Evolutionary conservation across 2,888 invertebrate species (phyloP), one percentile per base, ranked within the genome.

Genomic region (Chalcis sispes): DNA sequence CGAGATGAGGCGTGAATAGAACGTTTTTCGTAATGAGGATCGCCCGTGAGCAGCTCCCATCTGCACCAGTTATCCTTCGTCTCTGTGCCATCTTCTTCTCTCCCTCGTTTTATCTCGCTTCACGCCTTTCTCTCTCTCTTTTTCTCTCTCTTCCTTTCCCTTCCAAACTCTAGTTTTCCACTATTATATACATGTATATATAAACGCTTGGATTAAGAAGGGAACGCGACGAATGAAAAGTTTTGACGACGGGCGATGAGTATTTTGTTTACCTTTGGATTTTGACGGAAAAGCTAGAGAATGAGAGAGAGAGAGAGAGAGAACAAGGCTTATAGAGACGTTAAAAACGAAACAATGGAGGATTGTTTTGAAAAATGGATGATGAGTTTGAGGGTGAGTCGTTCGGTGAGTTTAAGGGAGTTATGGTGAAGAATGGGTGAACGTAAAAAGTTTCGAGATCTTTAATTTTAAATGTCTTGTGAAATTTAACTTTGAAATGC

Each of bases 11-110:
- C 84, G 85, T 85, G 84, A 85, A 85, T 83, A 83, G 84, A 83
- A 42, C 82, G 81, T 82, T 83, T 82, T 79, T 81, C 79, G 79
- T 85, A 85, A 85, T 84, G 85, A 85, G 85, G 83, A 85, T 81
- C 82, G 80, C 80, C 78, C 80, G 80, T 80, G 83, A 82, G 83
- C 83, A 83, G 72, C 79, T 76, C 80, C 82, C 82, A 85, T 54
- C 69, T 69, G 67, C 46, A 67, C 81, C 77, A 82, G 79, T 79
- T 82, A 80, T 80, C 79, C 80, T 73, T 29, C 48, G 46, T 48
- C 58, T 42, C 67, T 15, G 36, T 8, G 20, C 23, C 5, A 1
- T 29, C 32, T 46, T 46, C 46, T n/a, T 56, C 50, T 8, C 50
- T 32, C 80, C 78, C 79, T 80, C 78, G 79, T 81, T 79, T 81